phyloP scores from a whole-genome alignment of 2,797 vertebrate species.

The Sarcophilus harrisii region DNA sequence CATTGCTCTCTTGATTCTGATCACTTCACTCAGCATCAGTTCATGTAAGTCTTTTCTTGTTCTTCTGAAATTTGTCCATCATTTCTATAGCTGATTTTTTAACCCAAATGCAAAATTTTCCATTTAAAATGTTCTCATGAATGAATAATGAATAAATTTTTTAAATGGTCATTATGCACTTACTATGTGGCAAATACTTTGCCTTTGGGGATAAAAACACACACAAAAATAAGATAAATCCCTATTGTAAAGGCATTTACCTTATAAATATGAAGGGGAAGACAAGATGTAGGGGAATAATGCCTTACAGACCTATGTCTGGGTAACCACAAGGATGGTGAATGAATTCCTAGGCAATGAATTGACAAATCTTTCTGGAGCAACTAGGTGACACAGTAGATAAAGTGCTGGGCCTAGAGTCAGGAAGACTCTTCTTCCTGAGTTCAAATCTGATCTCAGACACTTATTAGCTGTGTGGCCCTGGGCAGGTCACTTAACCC shows the following conservation, averaged over 20 bases:
- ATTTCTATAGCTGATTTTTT: neutral
- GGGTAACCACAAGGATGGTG: neutral
- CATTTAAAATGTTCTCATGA: neutral
- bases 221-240: neutral
- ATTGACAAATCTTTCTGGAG: too few relatives aligned
- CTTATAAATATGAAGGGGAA: neutral
- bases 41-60: neutral
- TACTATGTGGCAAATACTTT: constrained; percentile 13
- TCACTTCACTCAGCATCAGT: neutral
- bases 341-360: neutral
- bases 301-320: neutral
- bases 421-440: too few relatives aligned
- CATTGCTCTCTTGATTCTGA: neutral
- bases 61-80: neutral
- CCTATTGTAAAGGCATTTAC: constrained; percentile 6
- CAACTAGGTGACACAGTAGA: too few relatives aligned
- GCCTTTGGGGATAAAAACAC: neutral
- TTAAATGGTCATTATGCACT: neutral
- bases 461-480: too few relatives aligned
- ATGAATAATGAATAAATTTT: neutral
- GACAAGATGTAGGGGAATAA: neutral
- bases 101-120: neutral
- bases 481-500: too few relatives aligned
- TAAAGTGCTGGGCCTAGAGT: too few relatives aligned
- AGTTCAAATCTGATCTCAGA: too few relatives aligned